Conservation (phyloP, 2,888 invertebrate genomes). For the Acleris sparsana region DNA sequence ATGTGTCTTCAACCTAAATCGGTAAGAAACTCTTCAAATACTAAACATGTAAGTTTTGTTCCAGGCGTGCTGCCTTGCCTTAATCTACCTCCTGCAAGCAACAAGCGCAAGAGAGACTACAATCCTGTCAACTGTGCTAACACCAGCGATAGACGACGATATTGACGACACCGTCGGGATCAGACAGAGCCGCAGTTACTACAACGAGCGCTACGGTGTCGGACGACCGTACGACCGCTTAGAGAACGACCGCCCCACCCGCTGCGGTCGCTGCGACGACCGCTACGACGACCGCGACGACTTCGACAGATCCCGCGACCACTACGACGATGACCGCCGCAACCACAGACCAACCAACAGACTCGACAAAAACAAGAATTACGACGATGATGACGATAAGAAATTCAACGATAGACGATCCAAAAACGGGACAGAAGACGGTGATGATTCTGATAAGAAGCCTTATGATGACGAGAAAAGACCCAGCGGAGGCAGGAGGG, state of each 20-base stretch:
- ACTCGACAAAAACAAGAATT: constrained; percentile 58
- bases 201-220: constrained; percentile 64
- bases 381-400: constrained; percentile 52
- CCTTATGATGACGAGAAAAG: constrained; percentile 59
- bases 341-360: constrained; percentile 65
- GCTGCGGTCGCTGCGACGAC: constrained; percentile 67
- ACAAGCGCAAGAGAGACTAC: constrained; percentile 54
- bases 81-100: constrained; percentile 45
- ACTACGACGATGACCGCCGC: constrained; percentile 54
- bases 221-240: constrained; percentile 63
- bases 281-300: constrained; percentile 53
- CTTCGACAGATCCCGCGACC: constrained; percentile 58
- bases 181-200: constrained; percentile 70
- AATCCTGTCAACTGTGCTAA: constrained; percentile 58
- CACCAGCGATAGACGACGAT: constrained; percentile 42
- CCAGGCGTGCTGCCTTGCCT: constrained; percentile 53
- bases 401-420: constrained; percentile 52
- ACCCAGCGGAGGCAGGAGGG: constrained; percentile 51
- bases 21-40: background rate
- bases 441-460: constrained; percentile 56
- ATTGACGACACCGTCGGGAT: constrained; percentile 46
- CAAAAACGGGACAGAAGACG: constrained; percentile 66
- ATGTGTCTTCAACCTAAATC: no score
- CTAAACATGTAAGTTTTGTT: constrained; percentile 43
- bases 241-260: constrained; percentile 58